Evolutionary conservation across 2,113 vertebrate genomes (phyloP).

Genomic region (Peromyscus californicus): DNA sequence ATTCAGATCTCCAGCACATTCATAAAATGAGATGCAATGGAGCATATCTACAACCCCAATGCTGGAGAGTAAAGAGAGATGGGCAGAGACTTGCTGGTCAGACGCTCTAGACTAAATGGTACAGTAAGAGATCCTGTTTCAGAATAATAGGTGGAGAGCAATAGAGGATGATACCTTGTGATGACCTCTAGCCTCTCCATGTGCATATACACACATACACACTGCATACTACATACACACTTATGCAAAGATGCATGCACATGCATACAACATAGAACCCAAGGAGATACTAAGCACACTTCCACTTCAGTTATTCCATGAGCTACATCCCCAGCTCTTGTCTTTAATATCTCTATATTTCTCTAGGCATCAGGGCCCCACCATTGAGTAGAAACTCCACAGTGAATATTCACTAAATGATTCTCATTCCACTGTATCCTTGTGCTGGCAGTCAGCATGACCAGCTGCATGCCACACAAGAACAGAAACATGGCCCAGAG

Average conservation of each 20-base stretch:
- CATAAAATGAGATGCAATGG: background rate
- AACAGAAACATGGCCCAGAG: background rate
- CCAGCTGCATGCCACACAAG: background rate
- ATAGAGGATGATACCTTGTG: background rate
- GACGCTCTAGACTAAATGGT: background rate
- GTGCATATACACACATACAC: background rate
- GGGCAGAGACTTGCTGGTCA: background rate
- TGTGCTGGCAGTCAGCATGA: background rate
- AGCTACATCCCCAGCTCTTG: background rate
- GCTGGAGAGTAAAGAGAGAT: background rate
- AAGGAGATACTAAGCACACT: background rate
- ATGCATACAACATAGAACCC: background rate
- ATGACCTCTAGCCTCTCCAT: background rate
- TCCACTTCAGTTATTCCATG: background rate
- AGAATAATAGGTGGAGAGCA: background rate
- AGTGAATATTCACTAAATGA: conserved; percentile 9
- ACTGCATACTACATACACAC: background rate
- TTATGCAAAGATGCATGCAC: background rate
- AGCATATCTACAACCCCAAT: background rate
- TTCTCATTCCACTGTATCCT: background rate
- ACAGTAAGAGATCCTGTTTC: background rate
- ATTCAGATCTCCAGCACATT: background rate
- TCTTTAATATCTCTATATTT: background rate
- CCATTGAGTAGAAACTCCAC: background rate
- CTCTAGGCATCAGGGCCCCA: background rate